phyloP scores from a whole-genome alignment of 2,888 invertebrate genomes.

The Microplitis deprimator region DNA sequence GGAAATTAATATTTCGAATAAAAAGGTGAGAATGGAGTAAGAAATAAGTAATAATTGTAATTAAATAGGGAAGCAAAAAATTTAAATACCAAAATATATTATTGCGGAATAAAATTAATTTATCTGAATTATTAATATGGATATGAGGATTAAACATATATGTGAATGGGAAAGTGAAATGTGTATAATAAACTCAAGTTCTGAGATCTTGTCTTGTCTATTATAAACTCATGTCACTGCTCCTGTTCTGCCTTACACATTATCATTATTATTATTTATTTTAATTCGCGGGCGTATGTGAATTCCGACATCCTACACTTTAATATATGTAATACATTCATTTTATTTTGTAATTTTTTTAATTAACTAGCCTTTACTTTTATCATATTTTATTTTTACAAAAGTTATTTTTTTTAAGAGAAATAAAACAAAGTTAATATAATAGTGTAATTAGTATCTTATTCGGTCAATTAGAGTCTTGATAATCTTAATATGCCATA shows the following conservation, averaged over 20 bases:
- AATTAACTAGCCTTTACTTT: background rate
- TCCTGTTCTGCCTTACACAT: slow-evolving; percentile 5
- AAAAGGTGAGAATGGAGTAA: background rate
- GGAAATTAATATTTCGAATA: slow-evolving; percentile 53
- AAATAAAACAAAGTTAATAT: too few relatives aligned
- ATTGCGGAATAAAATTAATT: slow-evolving; percentile 51
- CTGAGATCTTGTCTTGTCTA: slow-evolving; percentile 1
- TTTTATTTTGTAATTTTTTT: background rate
- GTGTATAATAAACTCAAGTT: slow-evolving; percentile 40
- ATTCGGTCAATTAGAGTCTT: too few relatives aligned
- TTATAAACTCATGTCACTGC: slow-evolving; percentile 4
- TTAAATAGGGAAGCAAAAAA: slow-evolving; percentile 18
- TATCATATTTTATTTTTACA: background rate
- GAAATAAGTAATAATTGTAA: slow-evolving; percentile 27
- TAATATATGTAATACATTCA: background rate
- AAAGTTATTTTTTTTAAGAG: background rate
- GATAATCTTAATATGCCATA: too few relatives aligned
- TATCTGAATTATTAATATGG: slow-evolving; percentile 6
- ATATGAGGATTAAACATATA: slow-evolving; percentile 18
- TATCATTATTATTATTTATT: slow-evolving; percentile 7
- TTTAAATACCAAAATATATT: slow-evolving; percentile 38
- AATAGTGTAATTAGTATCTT: too few relatives aligned
- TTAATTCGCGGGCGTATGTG: slow-evolving; percentile 14
- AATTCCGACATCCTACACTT: slow-evolving; percentile 15
- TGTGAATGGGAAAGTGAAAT: slow-evolving; percentile 61